Evolutionary conservation across 2,888 invertebrate species (phyloP).

Genomic region (Eulithis prunata): DNA sequence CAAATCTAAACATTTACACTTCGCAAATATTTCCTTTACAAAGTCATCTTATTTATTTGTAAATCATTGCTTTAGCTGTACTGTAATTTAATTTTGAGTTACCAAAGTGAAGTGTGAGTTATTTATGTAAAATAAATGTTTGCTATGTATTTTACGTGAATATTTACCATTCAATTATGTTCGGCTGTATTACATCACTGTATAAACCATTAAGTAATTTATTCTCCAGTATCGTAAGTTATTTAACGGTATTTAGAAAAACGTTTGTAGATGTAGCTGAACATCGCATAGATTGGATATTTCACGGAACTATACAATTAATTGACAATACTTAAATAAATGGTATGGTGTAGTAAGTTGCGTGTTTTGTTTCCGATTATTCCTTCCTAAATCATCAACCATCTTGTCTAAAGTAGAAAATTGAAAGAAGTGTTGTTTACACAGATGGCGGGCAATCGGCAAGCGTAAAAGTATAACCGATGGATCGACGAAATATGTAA

Average conservation of each 20-base stretch:
- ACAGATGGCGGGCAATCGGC: conserved; percentile 4
- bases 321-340: conserved; percentile 79
- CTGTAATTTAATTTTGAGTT: conserved; percentile 71
- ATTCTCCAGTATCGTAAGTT: conserved; percentile 30
- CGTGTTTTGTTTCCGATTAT: conserved; percentile 38
- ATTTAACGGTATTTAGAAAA: conserved; percentile 19
- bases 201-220: conserved; percentile 28
- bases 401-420: background rate
- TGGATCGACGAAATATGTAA: background rate
- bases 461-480: background rate
- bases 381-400: background rate
- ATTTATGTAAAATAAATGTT: conserved; percentile 39
- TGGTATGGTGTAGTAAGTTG: conserved; percentile 70
- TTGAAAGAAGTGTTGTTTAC: background rate
- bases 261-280: conserved; percentile 27
- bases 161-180: conserved; percentile 37
- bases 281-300: conserved; percentile 29
- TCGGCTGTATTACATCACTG: conserved; percentile 29
- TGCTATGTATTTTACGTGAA: conserved; percentile 40
- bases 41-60: conserved; percentile 50
- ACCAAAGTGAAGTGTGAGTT: conserved; percentile 67
- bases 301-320: conserved; percentile 54
- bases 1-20: conserved; percentile 43
- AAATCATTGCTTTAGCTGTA: conserved; percentile 58
- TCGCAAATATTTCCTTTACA: conserved; percentile 50